These are phyloP conservation scores for Microctonus aethiopoides DNA, from an alignment of 2,888 invertebrate genomes.

Conservation along the genomic window DNA sequence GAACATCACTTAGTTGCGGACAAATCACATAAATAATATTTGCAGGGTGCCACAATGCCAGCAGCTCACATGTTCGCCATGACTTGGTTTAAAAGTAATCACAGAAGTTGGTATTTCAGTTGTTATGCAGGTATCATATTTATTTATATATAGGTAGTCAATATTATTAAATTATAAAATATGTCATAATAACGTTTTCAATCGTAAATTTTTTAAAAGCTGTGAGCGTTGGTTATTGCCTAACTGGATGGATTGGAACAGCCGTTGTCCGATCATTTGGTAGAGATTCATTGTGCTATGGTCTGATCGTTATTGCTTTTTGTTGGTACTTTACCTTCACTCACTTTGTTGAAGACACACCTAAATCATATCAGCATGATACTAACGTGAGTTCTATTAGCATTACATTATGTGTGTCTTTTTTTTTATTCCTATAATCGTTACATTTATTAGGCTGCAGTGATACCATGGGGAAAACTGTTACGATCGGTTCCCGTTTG, in stretches of 20 bases:
- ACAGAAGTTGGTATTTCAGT: slow-evolving; percentile 71
- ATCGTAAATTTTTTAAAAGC: slow-evolving; percentile 60
- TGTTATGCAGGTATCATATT: slow-evolving; percentile 69
- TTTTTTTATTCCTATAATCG: not conserved
- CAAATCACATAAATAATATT: too few relatives aligned
- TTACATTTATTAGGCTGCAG: slow-evolving; percentile 61
- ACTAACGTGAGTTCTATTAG: slow-evolving; percentile 56
- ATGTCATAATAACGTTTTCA: not conserved
- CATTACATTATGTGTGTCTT: not conserved
- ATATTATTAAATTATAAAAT: not conserved
- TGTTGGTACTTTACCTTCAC: slow-evolving; percentile 72
- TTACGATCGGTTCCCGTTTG: slow-evolving; percentile 71
- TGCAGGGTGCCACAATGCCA: slow-evolving; percentile 72
- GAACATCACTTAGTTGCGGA: too few relatives aligned
- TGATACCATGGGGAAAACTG: slow-evolving; percentile 70
- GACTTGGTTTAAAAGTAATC: slow-evolving; percentile 72
- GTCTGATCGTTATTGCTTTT: slow-evolving; percentile 67
- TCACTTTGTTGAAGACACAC: slow-evolving; percentile 70
- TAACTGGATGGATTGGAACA: slow-evolving; percentile 70
- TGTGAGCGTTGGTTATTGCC: slow-evolving; percentile 71
- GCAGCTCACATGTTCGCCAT: slow-evolving; percentile 72
- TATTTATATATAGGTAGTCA: not conserved
- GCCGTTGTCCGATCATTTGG: slow-evolving; percentile 69
- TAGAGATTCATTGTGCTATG: slow-evolving; percentile 70
- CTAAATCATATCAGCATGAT: slow-evolving; percentile 66